phyloP scores from a whole-genome alignment of 2,888 invertebrate species.

The Urechis unicinctus region DNA sequence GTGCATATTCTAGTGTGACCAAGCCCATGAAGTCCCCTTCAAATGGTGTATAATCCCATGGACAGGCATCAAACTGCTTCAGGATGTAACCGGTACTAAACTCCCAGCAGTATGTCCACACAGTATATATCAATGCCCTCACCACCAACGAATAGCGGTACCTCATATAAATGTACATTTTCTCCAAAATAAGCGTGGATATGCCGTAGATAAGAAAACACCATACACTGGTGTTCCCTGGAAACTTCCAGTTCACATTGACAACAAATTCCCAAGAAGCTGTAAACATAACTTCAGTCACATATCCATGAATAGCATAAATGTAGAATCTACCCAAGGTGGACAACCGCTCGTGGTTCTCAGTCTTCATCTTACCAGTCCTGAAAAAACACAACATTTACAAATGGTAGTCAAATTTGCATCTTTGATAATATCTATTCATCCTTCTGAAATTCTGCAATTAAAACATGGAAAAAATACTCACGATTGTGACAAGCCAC shows the following conservation, averaged over 20 bases:
- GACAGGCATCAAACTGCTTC: constrained; percentile 52
- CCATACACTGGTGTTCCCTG: constrained; percentile 55
- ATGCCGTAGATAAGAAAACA: constrained; percentile 54
- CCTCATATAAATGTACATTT: constrained; percentile 34
- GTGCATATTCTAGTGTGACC: constrained; percentile 55
- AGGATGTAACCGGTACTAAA: constrained; percentile 53
- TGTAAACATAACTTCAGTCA: constrained; percentile 53
- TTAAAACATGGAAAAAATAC: too few relatives aligned
- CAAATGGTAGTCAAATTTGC: too few relatives aligned
- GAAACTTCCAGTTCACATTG: constrained; percentile 44
- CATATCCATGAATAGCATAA: constrained; percentile 48
- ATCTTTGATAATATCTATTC: too few relatives aligned
- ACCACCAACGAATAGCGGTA: constrained; percentile 40
- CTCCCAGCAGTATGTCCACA: constrained; percentile 53
- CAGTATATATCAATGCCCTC: constrained; percentile 49
- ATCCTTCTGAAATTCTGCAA: too few relatives aligned
- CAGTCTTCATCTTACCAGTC: too few relatives aligned
- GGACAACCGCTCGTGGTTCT: constrained; percentile 5
- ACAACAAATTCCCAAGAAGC: constrained; percentile 54
- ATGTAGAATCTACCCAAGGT: constrained; percentile 38
- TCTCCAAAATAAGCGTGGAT: constrained; percentile 51
- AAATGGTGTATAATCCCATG: constrained; percentile 55
- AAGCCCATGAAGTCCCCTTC: constrained; percentile 53
- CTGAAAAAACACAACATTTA: too few relatives aligned
- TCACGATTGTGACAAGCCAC: too few relatives aligned